Conservation (phyloP, 2,113 vertebrate species). For the Neofelis nebulosa region DNA sequence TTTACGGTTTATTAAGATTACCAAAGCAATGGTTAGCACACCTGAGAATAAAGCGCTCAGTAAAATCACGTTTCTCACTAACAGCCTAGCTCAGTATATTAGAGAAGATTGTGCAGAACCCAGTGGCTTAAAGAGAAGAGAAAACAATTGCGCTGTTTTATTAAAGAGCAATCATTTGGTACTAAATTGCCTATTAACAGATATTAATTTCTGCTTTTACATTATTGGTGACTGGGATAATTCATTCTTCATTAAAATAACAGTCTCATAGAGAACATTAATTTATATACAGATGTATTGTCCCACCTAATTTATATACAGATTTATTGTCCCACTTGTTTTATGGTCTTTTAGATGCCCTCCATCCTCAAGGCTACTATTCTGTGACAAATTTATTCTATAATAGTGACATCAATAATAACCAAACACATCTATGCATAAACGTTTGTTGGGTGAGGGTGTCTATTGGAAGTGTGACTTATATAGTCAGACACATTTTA, state of each 20-base stretch:
- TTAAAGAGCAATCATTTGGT: neutral
- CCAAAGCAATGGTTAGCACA: neutral
- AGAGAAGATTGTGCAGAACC: rapidly evolving
- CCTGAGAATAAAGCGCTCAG: neutral
- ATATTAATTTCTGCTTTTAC: neutral
- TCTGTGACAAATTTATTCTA: neutral
- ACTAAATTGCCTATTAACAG: neutral
- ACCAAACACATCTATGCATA: neutral
- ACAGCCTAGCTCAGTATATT: neutral
- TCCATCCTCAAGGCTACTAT: neutral
- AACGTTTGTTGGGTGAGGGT: neutral
- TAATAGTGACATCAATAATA: neutral
- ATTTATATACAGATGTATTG: neutral
- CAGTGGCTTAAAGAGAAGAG: neutral
- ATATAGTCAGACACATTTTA: neutral
- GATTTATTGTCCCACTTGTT: neutral
- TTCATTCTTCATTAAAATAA: neutral
- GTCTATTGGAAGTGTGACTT: neutral
- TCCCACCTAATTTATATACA: too few species aligned
- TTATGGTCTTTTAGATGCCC: neutral
- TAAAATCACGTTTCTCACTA: rapidly evolving
- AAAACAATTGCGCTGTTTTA: neutral
- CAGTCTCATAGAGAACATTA: neutral
- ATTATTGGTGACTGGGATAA: neutral
- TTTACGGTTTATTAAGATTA: neutral